These are phyloP conservation scores for Mythimna impura DNA, from an alignment of 2,888 invertebrate genomes.

Conservation along the genomic window DNA sequence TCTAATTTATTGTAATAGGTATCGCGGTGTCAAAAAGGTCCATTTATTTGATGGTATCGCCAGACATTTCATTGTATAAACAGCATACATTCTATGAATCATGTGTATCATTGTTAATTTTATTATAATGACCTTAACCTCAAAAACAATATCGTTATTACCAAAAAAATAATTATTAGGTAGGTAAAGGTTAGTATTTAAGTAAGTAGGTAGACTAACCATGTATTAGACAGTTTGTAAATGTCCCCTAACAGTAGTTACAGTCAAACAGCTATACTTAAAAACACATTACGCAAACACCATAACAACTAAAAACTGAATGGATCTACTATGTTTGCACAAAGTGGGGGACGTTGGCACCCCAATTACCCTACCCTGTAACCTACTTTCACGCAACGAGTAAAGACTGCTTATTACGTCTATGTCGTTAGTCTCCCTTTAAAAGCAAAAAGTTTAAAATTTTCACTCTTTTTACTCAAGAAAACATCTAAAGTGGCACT, in stretches of 20 bases:
- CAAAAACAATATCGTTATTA: too few relatives aligned
- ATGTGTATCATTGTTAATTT: background rate
- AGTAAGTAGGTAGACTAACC: background rate
- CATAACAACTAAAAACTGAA: conserved; percentile 48
- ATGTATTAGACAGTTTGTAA: background rate
- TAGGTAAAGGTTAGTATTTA: background rate
- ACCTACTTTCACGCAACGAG: conserved; percentile 68
- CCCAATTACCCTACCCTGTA: conserved; percentile 71
- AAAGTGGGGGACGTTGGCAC: conserved; percentile 52
- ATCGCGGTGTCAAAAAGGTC: background rate
- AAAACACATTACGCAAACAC: conserved; percentile 26
- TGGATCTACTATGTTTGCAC: conserved; percentile 58
- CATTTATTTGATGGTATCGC: background rate
- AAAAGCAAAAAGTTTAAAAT: conserved; percentile 54
- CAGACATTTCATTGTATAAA: background rate
- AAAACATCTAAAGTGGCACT: conserved; percentile 31
- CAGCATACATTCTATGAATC: background rate
- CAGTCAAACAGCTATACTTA: conserved; percentile 24
- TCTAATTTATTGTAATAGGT: conserved; percentile 9
- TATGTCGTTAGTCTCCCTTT: conserved; percentile 58
- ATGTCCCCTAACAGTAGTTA: conserved; percentile 21
- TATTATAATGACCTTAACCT: too few relatives aligned
- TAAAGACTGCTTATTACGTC: conserved; percentile 64
- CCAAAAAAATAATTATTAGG: background rate
- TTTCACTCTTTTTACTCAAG: conserved; percentile 35